phyloP scores from a whole-genome alignment of 2,888 invertebrate species.

The Eupithecia inturbata region DNA sequence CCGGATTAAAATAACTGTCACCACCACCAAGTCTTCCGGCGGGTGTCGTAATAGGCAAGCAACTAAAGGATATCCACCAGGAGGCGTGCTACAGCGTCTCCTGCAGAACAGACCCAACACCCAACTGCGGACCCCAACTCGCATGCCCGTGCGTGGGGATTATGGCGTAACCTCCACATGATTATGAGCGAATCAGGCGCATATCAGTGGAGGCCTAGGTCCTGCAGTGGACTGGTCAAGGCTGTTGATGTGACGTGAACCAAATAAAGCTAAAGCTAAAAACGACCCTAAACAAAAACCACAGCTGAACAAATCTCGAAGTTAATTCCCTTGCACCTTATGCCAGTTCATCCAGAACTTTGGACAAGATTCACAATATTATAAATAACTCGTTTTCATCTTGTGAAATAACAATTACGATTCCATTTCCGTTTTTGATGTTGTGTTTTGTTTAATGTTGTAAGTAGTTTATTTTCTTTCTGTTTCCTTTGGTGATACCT shows the following conservation, averaged over 20 bases:
- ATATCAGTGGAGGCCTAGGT: background rate
- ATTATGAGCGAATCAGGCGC: background rate
- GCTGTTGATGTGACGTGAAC: background rate
- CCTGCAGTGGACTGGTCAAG: background rate
- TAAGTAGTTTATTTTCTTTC: conserved; percentile 1
- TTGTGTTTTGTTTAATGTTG: conserved; percentile 11
- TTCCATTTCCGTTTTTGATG: conserved; percentile 14
- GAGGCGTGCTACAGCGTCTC: background rate
- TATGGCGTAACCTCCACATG: background rate
- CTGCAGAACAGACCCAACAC: background rate
- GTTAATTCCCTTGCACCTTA: background rate
- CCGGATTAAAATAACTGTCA: too few relatives aligned
- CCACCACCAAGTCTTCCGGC: too few relatives aligned
- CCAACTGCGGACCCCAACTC: background rate
- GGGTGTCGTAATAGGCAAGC: too few relatives aligned
- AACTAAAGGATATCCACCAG: background rate
- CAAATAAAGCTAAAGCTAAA: background rate
- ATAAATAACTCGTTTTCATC: conserved; percentile 36
- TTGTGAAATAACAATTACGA: conserved; percentile 28
- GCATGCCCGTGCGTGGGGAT: background rate
- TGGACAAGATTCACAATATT: conserved; percentile 24
- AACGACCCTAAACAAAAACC: background rate
- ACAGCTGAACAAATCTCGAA: background rate
- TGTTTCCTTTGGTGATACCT: background rate
- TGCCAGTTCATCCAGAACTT: conserved; percentile 26